These are phyloP conservation scores for Heterodera schachtii DNA, from an alignment of 1,140 invertebrate genomes.

Conservation along the genomic window DNA sequence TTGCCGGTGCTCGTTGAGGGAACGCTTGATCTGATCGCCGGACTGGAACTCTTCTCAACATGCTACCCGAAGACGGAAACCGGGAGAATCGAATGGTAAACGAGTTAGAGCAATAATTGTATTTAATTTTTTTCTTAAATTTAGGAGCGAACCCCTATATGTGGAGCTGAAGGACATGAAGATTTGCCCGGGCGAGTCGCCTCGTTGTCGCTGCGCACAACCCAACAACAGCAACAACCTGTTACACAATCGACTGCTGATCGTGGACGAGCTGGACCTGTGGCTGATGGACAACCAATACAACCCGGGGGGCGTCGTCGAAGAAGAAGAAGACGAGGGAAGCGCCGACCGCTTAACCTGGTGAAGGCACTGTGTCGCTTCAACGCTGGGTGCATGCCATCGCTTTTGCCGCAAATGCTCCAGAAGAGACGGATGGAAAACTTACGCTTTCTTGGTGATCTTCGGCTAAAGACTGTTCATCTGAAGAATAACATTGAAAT, in stretches of 20 bases:
- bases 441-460: neutral
- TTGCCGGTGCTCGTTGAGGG: too few species aligned
- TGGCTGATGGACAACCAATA: neutral
- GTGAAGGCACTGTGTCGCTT: neutral
- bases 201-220: neutral
- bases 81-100: too few species aligned
- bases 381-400: neutral
- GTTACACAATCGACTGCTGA: too few species aligned
- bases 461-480: neutral
- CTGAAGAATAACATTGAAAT: neutral
- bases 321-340: neutral
- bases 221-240: too few species aligned
- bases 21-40: too few species aligned
- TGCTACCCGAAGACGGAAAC: too few species aligned
- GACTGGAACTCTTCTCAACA: too few species aligned
- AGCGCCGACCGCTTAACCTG: neutral
- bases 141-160: neutral
- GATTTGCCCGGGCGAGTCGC: neutral
- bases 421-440: neutral
- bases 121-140: neutral
- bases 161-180: neutral
- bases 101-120: too few species aligned
- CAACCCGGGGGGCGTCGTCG: too few species aligned
- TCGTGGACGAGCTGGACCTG: neutral
- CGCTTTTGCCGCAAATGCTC: neutral